Evolutionary conservation across 2,113 vertebrate genomes (phyloP).

Genomic region (Phrynosoma platyrhinos): DNA sequence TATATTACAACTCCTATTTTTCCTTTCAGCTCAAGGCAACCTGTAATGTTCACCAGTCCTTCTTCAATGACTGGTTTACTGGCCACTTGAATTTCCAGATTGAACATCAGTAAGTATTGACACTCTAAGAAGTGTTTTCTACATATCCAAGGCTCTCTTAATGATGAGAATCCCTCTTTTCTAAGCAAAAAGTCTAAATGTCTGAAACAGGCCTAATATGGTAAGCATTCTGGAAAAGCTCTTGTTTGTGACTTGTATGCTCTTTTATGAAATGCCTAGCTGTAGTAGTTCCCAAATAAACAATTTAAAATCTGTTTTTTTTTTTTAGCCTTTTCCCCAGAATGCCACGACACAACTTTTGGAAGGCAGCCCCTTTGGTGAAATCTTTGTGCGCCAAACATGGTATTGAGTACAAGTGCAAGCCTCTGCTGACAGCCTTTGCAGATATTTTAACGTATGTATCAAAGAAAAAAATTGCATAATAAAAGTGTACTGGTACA

Average conservation of each 20-base stretch:
- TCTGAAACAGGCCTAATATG: too few relatives aligned
- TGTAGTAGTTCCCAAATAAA: not conserved
- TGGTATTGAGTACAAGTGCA: slow-evolving; percentile 83
- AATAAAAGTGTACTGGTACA: too few relatives aligned
- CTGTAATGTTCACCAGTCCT: slow-evolving; percentile 75
- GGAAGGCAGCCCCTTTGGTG: slow-evolving; percentile 82
- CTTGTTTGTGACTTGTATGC: not conserved
- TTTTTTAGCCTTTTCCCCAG: slow-evolving; percentile 84
- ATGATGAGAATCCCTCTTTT: not conserved
- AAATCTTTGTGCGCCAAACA: slow-evolving; percentile 86
- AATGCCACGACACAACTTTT: slow-evolving; percentile 93
- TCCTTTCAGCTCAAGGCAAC: slow-evolving; percentile 74
- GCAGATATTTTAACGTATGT: slow-evolving; percentile 85
- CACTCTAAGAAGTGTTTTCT: not conserved
- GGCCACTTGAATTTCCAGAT: slow-evolving; percentile 83
- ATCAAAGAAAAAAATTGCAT: not conserved
- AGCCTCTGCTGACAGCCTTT: slow-evolving; percentile 82
- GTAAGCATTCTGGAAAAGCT: not conserved
- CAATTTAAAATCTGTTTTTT: not conserved
- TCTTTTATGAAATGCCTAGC: not conserved
- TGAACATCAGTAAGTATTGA: slow-evolving; percentile 77
- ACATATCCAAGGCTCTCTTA: not conserved
- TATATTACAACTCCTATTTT: not conserved
- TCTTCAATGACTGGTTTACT: slow-evolving; percentile 81
- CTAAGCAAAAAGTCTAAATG: not conserved